Evolutionary conservation across 2,113 vertebrate genomes (phyloP).

Genomic region (Colius striatus): DNA sequence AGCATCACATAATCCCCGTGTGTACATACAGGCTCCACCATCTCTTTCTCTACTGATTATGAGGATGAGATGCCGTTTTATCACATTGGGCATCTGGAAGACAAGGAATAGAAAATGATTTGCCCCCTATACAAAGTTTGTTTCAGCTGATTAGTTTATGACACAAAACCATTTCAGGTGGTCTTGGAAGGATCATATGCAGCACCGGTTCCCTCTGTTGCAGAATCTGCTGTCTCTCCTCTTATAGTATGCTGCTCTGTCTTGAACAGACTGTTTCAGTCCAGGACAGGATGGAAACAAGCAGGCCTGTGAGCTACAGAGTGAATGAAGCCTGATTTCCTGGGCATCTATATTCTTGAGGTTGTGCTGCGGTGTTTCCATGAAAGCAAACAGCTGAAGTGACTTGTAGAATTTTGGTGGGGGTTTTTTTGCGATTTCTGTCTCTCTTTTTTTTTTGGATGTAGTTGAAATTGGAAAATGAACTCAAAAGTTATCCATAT

Average conservation of each 20-base stretch:
- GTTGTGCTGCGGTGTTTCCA: not conserved
- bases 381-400: not conserved
- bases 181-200: not conserved
- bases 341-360: not conserved
- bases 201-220: rapidly evolving
- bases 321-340: not conserved
- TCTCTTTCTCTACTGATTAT: not conserved
- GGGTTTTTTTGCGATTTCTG: not conserved
- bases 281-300: not conserved
- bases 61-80: not conserved
- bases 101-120: not conserved
- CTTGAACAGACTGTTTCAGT: not conserved
- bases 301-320: not conserved
- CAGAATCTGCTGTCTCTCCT: not conserved
- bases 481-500: not conserved
- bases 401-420: not conserved
- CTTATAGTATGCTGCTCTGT: rapidly evolving
- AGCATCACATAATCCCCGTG: not conserved
- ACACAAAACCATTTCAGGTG: not conserved
- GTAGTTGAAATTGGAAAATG: not conserved
- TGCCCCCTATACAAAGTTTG: not conserved
- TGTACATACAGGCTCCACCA: rapidly evolving
- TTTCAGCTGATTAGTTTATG: not conserved
- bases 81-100: rapidly evolving
- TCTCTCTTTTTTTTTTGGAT: not conserved